phyloP scores from a whole-genome alignment of 2,797 vertebrate species.

The Cyclopterus lumpus region DNA sequence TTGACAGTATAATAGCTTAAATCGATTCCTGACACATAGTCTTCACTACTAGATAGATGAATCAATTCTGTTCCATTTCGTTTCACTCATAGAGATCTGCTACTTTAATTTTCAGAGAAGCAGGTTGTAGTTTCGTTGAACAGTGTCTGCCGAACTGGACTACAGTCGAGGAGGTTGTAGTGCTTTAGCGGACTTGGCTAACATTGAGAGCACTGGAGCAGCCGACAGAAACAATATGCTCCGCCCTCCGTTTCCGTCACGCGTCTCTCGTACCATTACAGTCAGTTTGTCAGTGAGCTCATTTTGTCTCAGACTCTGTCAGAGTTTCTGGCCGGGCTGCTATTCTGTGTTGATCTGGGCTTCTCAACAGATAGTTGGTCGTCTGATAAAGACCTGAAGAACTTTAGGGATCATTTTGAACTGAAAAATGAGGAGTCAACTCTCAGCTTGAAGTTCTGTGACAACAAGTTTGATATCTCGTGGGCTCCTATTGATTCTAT shows the following conservation, averaged over 20 bases:
- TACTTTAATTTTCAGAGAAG: no score
- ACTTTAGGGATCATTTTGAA: background rate
- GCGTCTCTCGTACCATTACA: background rate
- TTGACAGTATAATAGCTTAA: no score
- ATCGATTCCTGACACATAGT: background rate
- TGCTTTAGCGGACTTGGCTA: no score
- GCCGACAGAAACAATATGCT: no score
- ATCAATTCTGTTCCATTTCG: background rate
- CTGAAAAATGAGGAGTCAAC: background rate
- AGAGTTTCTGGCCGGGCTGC: background rate
- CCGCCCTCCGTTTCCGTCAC: background rate
- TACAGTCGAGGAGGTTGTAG: background rate
- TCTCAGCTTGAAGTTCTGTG: background rate
- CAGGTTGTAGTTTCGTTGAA: no score
- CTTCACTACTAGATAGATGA: background rate
- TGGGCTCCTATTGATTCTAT: slow-evolving; percentile 29
- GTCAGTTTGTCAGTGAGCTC: background rate
- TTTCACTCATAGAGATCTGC: background rate
- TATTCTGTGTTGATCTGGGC: background rate
- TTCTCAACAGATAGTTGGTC: background rate
- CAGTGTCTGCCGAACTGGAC: no score
- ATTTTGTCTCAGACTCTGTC: background rate
- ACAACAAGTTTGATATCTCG: slow-evolving; percentile 15
- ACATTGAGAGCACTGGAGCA: background rate
- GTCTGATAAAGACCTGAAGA: background rate